Percentiles rank a stretch among this genome's conserved stretches.
Conservation (phyloP, 2,888 invertebrate species). For the Calameuta idolon region DNA sequence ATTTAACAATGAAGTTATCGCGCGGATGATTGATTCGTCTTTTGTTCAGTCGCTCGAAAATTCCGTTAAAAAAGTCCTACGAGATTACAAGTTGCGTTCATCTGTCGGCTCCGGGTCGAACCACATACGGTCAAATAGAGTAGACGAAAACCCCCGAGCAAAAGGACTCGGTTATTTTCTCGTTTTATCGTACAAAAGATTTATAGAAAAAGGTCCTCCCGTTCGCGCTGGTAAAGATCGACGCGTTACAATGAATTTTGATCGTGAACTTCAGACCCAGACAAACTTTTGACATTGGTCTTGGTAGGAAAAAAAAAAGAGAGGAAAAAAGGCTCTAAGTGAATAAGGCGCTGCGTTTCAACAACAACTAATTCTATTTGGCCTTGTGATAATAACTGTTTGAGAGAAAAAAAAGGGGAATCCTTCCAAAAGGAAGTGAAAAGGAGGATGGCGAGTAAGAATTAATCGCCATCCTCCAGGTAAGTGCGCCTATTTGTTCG, state of each 20-base stretch:
- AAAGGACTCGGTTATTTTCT: not conserved
- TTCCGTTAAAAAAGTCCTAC: not conserved
- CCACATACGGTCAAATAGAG: not conserved
- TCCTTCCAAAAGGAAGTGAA: too few species aligned
- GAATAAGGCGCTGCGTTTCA: not conserved
- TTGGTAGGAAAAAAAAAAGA: not conserved
- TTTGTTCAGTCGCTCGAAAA: not conserved
- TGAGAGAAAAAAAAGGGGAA: not conserved
- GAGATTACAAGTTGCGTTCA: not conserved
- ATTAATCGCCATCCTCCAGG: too few species aligned
- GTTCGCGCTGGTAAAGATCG: not conserved
- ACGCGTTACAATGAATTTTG: not conserved
- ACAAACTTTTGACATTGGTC: not conserved
- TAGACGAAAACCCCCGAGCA: not conserved
- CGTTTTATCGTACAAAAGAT: not conserved
- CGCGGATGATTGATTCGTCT: not conserved
- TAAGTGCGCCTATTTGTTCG: too few species aligned
- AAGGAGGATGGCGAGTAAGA: too few species aligned
- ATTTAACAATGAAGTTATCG: not conserved
- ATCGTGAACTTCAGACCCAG: not conserved
- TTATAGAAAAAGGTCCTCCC: not conserved
- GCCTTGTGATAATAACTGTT: not conserved
- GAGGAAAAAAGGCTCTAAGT: not conserved
- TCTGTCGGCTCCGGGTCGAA: not conserved
- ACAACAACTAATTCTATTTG: not conserved